These are phyloP conservation scores for Nycteola revayana DNA, from an alignment of 2,888 invertebrate species.

Conservation along the genomic window DNA sequence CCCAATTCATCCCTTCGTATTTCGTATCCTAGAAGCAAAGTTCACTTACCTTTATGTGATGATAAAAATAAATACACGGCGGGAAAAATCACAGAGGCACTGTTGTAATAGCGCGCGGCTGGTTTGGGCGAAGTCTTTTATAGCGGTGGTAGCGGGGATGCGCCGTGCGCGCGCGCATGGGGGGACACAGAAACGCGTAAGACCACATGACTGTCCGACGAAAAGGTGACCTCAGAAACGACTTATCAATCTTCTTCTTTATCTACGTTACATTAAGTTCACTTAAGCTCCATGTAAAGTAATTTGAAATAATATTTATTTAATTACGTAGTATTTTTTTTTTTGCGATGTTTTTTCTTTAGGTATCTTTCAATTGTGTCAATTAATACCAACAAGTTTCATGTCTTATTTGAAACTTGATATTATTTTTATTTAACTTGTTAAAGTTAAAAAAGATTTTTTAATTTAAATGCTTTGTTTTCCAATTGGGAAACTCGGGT, in stretches of 20 bases:
- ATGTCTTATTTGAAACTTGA: no score
- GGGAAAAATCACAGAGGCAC: slow-evolving; percentile 79
- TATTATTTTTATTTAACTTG: no score
- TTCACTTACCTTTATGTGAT: slow-evolving; percentile 71
- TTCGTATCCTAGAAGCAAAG: slow-evolving; percentile 41
- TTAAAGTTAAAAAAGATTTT: no score
- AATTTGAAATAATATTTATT: no score
- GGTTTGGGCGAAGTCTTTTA: slow-evolving; percentile 73
- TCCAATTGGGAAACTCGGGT: no score
- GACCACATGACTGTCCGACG: slow-evolving; percentile 38
- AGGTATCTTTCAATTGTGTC: no score
- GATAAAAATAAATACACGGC: slow-evolving; percentile 66
- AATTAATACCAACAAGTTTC: no score
- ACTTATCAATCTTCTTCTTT: slow-evolving; percentile 29
- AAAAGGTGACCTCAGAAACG: slow-evolving; percentile 37
- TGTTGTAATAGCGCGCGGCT: slow-evolving; percentile 80
- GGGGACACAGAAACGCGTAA: slow-evolving; percentile 45
- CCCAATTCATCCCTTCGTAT: slow-evolving; percentile 46
- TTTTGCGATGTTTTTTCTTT: no score
- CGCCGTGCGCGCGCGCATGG: slow-evolving; percentile 49
- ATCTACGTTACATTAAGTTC: slow-evolving; percentile 6
- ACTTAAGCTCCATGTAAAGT: no score
- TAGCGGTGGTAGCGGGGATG: slow-evolving; percentile 76
- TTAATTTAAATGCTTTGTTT: no score
- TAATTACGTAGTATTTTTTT: no score